Conservation (phyloP, 2,888 invertebrate genomes). For the Vanessa cardui region DNA sequence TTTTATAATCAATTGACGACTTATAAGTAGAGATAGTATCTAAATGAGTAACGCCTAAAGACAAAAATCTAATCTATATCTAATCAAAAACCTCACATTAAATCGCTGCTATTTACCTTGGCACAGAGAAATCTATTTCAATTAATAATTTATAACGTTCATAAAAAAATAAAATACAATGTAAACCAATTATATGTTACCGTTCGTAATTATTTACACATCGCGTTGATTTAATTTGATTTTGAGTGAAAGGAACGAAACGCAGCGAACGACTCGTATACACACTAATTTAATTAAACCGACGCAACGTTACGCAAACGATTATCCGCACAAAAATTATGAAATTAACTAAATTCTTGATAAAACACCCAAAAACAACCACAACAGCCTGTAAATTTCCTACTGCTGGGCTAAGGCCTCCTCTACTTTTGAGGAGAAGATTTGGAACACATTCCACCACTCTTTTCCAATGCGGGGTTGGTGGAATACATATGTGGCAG, state of each 20-base stretch:
- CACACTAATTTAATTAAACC: constrained; percentile 33
- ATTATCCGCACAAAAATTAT: constrained; percentile 14
- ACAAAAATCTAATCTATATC: no score
- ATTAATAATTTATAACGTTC: not conserved
- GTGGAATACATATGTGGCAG: no score
- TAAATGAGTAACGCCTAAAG: no score
- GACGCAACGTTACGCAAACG: constrained; percentile 25
- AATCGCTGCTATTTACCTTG: not conserved
- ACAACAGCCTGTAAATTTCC: no score
- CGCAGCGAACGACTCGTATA: constrained; percentile 31
- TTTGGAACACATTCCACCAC: no score
- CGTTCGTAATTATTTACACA: constrained; percentile 32
- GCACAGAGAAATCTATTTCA: constrained; percentile 1
- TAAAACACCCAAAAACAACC: no score
- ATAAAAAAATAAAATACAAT: not conserved
- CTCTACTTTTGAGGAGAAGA: no score
- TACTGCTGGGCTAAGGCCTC: no score
- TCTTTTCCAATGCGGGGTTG: no score
- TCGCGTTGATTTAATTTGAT: constrained; percentile 30
- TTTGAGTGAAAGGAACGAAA: constrained; percentile 40
- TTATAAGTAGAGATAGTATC: no score
- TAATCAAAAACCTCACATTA: no score
- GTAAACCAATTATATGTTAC: constrained; percentile 1
- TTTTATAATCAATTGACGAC: no score
- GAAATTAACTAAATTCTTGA: constrained; percentile 14